phyloP scores from a whole-genome alignment of 1,140 invertebrate genomes.

The Procambarus clarkii region DNA sequence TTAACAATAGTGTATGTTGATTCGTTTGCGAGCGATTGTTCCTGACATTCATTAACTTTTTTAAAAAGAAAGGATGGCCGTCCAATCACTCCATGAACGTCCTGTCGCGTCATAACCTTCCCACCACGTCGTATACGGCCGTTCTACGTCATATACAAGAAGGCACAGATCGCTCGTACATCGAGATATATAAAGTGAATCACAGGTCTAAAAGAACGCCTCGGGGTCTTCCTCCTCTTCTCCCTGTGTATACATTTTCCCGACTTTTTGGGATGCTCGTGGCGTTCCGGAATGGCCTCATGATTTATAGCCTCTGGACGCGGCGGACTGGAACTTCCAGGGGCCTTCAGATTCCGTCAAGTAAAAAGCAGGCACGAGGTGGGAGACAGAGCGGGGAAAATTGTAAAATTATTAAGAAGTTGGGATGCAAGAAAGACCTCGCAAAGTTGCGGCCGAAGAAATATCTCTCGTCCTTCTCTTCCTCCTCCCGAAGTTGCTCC shows the following conservation, averaged over 20 bases:
- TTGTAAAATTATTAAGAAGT: slow-evolving; percentile 53
- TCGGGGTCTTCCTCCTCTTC: slow-evolving; percentile 58
- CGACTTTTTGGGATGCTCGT: slow-evolving; percentile 72
- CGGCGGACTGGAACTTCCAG: slow-evolving; percentile 68
- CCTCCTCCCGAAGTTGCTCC: slow-evolving; percentile 26
- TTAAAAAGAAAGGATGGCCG: too few species aligned
- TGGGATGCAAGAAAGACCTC: slow-evolving; percentile 38
- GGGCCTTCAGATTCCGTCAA: slow-evolving; percentile 70
- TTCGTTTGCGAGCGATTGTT: too few species aligned
- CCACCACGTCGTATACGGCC: too few species aligned
- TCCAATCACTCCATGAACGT: too few species aligned
- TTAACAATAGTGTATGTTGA: too few species aligned
- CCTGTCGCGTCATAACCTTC: too few species aligned
- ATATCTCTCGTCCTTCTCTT: slow-evolving; percentile 15
- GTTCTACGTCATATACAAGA: neutral
- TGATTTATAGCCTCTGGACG: slow-evolving; percentile 72
- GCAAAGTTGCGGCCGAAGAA: slow-evolving; percentile 28
- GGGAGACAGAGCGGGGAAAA: slow-evolving; percentile 51
- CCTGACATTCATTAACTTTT: too few species aligned
- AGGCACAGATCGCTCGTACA: slow-evolving; percentile 25
- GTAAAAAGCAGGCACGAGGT: slow-evolving; percentile 59
- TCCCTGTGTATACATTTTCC: slow-evolving; percentile 72
- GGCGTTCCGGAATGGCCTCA: slow-evolving; percentile 71
- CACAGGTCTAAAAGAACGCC: slow-evolving; percentile 43
- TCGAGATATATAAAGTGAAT: slow-evolving; percentile 61